Conservation (phyloP, 2,888 invertebrate species). For the Drosophila cognata region DNA sequence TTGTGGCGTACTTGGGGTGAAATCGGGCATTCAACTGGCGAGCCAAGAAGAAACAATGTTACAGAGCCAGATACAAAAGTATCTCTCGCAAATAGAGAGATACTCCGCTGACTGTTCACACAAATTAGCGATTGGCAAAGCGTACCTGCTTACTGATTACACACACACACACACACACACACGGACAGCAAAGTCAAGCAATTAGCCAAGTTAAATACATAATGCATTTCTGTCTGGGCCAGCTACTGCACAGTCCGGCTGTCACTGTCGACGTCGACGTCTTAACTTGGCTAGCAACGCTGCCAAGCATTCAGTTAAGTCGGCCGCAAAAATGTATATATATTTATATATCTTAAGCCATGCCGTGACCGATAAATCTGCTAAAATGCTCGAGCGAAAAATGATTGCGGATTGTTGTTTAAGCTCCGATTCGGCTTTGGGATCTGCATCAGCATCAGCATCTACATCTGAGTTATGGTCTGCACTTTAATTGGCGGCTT, state of each 20-base stretch:
- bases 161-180: conserved; percentile 33
- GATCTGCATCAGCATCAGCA: conserved; percentile 10
- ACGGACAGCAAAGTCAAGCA: conserved; percentile 46
- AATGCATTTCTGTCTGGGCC: conserved; percentile 60
- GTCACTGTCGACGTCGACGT: conserved; percentile 55
- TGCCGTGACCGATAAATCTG: conserved; percentile 73
- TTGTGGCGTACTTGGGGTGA: conserved; percentile 61
- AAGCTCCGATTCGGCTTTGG: not conserved
- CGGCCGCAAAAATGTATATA: conserved; percentile 33
- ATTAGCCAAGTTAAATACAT: conserved; percentile 73
- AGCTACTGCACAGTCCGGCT: conserved; percentile 39
- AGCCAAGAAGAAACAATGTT: conserved; percentile 36
- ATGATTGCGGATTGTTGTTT: conserved; percentile 41
- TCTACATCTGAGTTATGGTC: conserved; percentile 27
- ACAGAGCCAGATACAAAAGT: conserved; percentile 38
- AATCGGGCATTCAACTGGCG: conserved; percentile 64
- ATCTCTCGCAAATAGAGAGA: conserved; percentile 64
- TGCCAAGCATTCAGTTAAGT: conserved; percentile 47
- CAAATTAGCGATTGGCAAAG: conserved; percentile 71
- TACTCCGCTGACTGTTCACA: conserved; percentile 53
- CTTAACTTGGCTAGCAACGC: conserved; percentile 59
- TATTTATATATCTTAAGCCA: conserved; percentile 51
- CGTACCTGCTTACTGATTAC: conserved; percentile 63
- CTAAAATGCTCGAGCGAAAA: conserved; percentile 53
- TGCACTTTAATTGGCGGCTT: conserved; percentile 47